phyloP scores from a whole-genome alignment of 2,113 vertebrate species.

The Sinocyclocheilus anshuiensis region DNA sequence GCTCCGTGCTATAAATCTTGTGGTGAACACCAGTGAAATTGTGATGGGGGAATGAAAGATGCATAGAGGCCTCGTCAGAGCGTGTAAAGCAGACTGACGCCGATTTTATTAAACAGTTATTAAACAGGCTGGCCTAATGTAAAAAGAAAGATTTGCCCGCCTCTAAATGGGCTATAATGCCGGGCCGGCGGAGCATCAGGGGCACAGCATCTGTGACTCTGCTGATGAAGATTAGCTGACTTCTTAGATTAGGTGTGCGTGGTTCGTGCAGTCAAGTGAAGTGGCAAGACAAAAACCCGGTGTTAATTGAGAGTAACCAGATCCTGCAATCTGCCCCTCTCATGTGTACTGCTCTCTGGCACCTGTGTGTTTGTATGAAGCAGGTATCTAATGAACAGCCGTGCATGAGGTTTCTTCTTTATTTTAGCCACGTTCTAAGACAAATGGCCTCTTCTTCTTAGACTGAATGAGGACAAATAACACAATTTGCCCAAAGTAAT shows the following conservation, averaged over 20 bases:
- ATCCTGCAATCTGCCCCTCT: slow-evolving; percentile 70
- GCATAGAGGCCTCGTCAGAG: slow-evolving; percentile 51
- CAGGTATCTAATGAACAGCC: slow-evolving; percentile 37
- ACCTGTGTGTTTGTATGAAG: slow-evolving; percentile 41
- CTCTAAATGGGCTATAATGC: slow-evolving; percentile 79
- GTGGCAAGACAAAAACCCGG: slow-evolving; percentile 89
- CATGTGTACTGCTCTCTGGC: slow-evolving; percentile 54
- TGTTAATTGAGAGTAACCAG: slow-evolving; percentile 92
- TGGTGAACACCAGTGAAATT: slow-evolving; percentile 58
- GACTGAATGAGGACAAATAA: slow-evolving; percentile 25
- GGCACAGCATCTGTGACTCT: slow-evolving; percentile 75
- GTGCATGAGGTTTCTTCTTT: slow-evolving; percentile 50
- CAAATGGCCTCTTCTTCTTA: slow-evolving; percentile 39
- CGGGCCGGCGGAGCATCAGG: slow-evolving; percentile 71
- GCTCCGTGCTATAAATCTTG: slow-evolving; percentile 67
- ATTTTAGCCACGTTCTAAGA: slow-evolving; percentile 55
- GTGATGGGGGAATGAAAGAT: slow-evolving; percentile 64
- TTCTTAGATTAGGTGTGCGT: slow-evolving; percentile 84
- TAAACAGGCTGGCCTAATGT: slow-evolving; percentile 69
- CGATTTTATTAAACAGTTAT: slow-evolving; percentile 74
- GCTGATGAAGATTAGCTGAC: slow-evolving; percentile 88
- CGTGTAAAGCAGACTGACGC: slow-evolving; percentile 54
- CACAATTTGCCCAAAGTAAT: slow-evolving; percentile 14
- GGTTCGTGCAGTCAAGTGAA: slow-evolving; percentile 80
- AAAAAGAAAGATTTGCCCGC: slow-evolving; percentile 70